Evolutionary conservation across 2,113 vertebrate species (phyloP), one percentile per base, ranked within the genome.

Genomic region (Bungarus multicinctus): DNA sequence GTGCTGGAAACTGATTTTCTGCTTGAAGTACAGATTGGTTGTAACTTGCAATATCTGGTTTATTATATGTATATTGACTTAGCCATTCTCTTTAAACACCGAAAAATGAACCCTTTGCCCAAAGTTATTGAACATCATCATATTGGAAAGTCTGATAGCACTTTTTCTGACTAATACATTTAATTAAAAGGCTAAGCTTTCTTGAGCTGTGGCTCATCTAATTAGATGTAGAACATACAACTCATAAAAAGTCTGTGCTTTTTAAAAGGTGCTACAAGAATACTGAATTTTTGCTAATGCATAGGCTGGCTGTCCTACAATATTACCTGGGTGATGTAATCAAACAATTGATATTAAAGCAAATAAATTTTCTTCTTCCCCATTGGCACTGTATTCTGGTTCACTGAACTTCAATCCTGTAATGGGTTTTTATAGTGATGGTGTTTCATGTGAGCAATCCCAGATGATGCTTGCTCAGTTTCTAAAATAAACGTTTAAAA

Each of bases 1-100:
- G 87, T 81, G 47, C 89, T 93, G 88, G 54, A 89, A 39, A 81
- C 64, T 93, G 60, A 74, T 87, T 87, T 91, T 81, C 87, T 89
- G 30, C n/a, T 34, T 92, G 55, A 87, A 94, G 94, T 93, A 93
- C 93, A 91, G 91, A 94, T 89, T 89, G 43, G 85, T 90, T 95
- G n/a, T 96, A 95, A 94, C 85, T 91, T 90, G 91, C 89, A 94
- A 0, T 96, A 88, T 94, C 95, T 94, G 92, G 54, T 91, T 90
- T 11, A 89, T 89, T 94, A 30, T 94, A 22, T 91, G 20, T 94
- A 92, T 88, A 93, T 94, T 69, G 30, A 69, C 94, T 95, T 81
- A 92, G 88, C 22, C 22, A 20, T 90, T 91, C 90, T 93, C 89
- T 55, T 39, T 93, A 89, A 87, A 57, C 89, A 45, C 30, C 91